Percentiles rank a stretch among this genome's conserved stretches.
phyloP scores from a whole-genome alignment of 2,113 vertebrate species.

The Numenius arquata region DNA sequence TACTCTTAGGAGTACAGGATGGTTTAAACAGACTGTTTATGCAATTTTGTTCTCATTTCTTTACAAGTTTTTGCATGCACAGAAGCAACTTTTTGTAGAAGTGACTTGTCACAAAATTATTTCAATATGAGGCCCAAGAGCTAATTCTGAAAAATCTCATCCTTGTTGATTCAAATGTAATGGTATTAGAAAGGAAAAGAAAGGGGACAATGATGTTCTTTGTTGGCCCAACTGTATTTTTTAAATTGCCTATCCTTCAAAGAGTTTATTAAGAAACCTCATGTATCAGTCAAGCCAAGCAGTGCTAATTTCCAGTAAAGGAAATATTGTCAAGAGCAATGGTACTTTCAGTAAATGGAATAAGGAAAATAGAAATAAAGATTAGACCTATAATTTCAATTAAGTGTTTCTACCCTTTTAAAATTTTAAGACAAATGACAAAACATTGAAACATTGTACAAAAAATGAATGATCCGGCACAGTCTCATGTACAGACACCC shows the following conservation, averaged over 20 bases:
- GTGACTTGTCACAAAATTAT: background rate
- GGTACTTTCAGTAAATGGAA: background rate
- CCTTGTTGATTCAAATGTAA: background rate
- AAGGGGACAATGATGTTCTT: rapidly evolving
- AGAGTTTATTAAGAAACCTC: background rate
- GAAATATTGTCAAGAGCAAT: background rate
- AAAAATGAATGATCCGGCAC: background rate
- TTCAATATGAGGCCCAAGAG: background rate
- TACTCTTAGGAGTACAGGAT: background rate
- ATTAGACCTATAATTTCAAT: background rate
- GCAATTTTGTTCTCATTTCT: background rate
- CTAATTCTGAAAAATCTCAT: background rate
- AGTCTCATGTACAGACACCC: background rate
- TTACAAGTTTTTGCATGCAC: background rate
- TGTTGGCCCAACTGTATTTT: background rate
- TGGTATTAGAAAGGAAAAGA: background rate
- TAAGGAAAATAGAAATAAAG: background rate
- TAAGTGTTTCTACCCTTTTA: background rate
- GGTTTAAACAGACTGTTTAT: background rate
- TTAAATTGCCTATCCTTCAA: background rate
- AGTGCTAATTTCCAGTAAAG: background rate
- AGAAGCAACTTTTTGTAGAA: background rate
- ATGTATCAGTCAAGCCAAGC: background rate
- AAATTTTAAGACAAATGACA: background rate
- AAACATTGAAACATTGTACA: background rate